Percentiles rank a stretch among this genome's conserved stretches.
phyloP scores from a whole-genome alignment of 1,140 invertebrate genomes.

The Cheumatopsyche charites region DNA sequence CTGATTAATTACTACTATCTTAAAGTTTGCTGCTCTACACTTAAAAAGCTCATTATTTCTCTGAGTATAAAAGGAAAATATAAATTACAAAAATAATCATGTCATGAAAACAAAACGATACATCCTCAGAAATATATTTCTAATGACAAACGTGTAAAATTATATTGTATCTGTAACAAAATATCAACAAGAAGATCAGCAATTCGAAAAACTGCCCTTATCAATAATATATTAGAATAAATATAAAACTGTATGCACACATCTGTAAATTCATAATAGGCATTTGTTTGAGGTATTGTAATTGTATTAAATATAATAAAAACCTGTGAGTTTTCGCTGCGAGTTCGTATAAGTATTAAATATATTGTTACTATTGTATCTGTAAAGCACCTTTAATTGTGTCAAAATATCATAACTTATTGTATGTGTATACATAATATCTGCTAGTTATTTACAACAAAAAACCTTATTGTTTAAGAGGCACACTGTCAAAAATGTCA shows the following conservation, averaged over 20 bases:
- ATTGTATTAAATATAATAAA: slow-evolving; percentile 27
- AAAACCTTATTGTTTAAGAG: slow-evolving; percentile 41
- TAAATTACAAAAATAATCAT: too few relatives aligned
- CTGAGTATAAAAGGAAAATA: neutral
- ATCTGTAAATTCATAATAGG: slow-evolving; percentile 26
- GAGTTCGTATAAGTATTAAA: slow-evolving; percentile 3
- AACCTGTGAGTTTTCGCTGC: slow-evolving; percentile 33
- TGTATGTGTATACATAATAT: slow-evolving; percentile 27
- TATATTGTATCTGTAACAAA: neutral
- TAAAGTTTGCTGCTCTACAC: neutral
- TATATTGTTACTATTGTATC: slow-evolving; percentile 37
- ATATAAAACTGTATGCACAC: neutral
- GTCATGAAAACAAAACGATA: neutral
- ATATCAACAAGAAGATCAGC: neutral
- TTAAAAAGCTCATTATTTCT: slow-evolving; percentile 9
- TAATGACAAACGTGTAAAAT: neutral
- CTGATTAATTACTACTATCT: slow-evolving; percentile 12
- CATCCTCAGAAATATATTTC: neutral
- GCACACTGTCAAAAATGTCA: slow-evolving; percentile 41
- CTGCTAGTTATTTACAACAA: slow-evolving; percentile 24
- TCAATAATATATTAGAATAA: neutral
- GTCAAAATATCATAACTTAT: slow-evolving; percentile 39
- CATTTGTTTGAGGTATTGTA: slow-evolving; percentile 40
- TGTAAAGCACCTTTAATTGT: slow-evolving; percentile 38
- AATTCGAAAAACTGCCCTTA: neutral